A percentile compares a stretch with the other conserved stretches of the same genome.
Evolutionary conservation across 2,113 vertebrate genomes (phyloP).

Genomic region (Pterophyllum scalare): DNA sequence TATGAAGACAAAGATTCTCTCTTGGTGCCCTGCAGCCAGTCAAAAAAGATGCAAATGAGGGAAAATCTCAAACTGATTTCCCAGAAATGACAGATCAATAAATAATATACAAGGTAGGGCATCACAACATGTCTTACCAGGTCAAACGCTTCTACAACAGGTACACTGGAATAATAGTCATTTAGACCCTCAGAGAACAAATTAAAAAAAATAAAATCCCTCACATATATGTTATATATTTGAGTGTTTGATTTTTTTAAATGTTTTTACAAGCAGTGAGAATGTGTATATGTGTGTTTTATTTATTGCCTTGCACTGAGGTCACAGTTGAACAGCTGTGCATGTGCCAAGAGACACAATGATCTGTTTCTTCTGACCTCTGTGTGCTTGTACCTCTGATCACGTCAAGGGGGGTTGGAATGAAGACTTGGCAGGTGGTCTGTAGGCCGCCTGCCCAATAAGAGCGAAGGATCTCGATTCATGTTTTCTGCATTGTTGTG

Average conservation of each 20-base stretch:
- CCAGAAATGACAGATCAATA: background rate
- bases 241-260: background rate
- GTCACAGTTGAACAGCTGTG: background rate
- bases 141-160: background rate
- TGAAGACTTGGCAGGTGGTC: background rate
- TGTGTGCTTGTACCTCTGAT: background rate
- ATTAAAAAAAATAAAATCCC: background rate
- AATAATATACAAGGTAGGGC: background rate
- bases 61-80: background rate
- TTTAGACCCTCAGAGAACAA: background rate
- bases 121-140: background rate
- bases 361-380: background rate
- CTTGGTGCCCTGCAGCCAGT: background rate
- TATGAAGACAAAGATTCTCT: background rate
- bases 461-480: too few relatives aligned
- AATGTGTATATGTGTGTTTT: background rate
- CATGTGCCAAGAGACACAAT: background rate
- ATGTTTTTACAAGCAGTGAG: background rate
- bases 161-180: background rate
- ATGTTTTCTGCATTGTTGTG: too few relatives aligned
- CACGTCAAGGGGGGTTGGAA: background rate
- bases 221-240: background rate
- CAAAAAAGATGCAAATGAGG: background rate
- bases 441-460: too few relatives aligned
- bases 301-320: background rate